Evolutionary conservation across 2,113 vertebrate genomes (phyloP).

Genomic region (Brevimyrus niger): DNA sequence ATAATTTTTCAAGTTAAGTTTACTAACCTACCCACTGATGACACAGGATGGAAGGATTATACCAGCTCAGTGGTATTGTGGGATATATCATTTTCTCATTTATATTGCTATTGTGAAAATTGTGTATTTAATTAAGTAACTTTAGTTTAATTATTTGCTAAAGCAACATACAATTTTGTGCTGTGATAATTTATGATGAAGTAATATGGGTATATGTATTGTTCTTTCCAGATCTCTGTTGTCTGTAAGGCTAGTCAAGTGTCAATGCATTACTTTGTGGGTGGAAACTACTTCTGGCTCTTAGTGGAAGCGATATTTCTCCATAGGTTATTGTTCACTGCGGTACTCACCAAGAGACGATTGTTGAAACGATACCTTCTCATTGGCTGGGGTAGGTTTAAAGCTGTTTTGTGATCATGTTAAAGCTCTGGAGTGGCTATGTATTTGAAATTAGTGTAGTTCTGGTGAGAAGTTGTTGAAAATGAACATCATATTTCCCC

Average conservation of each 20-base stretch:
- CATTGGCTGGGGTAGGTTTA: constrained; percentile 83
- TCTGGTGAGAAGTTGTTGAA: not conserved
- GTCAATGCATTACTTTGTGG: constrained; percentile 84
- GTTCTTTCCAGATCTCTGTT: constrained; percentile 50
- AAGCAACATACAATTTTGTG: not conserved
- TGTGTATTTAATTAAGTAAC: not conserved
- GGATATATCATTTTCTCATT: not conserved
- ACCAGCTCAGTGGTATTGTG: constrained; percentile 61
- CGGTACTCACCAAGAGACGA: constrained; percentile 68
- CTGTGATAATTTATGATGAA: not conserved
- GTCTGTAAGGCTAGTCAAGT: constrained; percentile 75
- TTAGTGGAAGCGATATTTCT: constrained; percentile 91
- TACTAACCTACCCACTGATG: constrained; percentile 62
- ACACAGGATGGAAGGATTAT: constrained; percentile 73
- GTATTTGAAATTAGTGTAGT: not conserved
- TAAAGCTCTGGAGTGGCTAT: not conserved
- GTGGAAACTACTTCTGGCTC: constrained; percentile 86
- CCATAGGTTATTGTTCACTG: constrained; percentile 72
- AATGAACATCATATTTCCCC: not conserved
- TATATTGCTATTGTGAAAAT: not conserved
- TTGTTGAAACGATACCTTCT: constrained; percentile 78
- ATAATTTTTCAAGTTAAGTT: constrained; percentile 59
- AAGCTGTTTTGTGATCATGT: not conserved
- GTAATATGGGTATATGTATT: not conserved
- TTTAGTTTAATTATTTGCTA: not conserved